Evolutionary conservation across 1,140 invertebrate genomes (phyloP), one percentile per base, ranked within the genome.

Genomic region (Bradysia coprophila): DNA sequence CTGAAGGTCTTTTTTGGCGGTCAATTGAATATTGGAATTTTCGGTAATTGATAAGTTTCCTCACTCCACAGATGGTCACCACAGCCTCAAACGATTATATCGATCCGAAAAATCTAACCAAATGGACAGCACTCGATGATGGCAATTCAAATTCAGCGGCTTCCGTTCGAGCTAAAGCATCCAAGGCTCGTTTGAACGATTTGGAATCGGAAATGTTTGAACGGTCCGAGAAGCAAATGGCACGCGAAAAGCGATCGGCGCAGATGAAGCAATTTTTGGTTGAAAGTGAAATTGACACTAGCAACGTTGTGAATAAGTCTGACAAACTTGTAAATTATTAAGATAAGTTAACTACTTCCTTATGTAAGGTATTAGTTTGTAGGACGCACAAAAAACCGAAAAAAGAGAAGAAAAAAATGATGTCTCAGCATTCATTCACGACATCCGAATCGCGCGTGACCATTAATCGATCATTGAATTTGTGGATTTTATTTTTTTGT

Each of bases 201-300:
- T 24, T 48, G 16, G 44, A 48, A n/a, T 21, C 41, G 6, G 46
- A 48, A 31, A 48, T 48, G 44, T 28, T 32, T 0, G 42, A 43
- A n/a, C 33, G 45, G 21, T 34, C 18, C 15, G 42, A 45, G 21
- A 48, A 43, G 38, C 41, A 42, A 39, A 21, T 28, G 9, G 42
- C 38, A 21, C 41, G 46, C 6, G 46, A 48, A 37, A 43, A 43
- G 22, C 38, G 46, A 28, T 42, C 42, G 18, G 38, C 38, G n/a
- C 41, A 43, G 28, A 22, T 48, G 18, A 45, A 42, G 32, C 43
- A 46, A 42, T 37, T 48, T 22, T 37, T 48, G 9, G 32, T 40
- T 22, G 46, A 48, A 38, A 43, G 33, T 41, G 45, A 46, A 24
- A 23, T 4, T 39, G 38, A 39, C 15, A 72, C 79, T 76, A 16